These are phyloP conservation scores for Synanthedon formicaeformis DNA, from an alignment of 2,888 invertebrate genomes.

Conservation along the genomic window DNA sequence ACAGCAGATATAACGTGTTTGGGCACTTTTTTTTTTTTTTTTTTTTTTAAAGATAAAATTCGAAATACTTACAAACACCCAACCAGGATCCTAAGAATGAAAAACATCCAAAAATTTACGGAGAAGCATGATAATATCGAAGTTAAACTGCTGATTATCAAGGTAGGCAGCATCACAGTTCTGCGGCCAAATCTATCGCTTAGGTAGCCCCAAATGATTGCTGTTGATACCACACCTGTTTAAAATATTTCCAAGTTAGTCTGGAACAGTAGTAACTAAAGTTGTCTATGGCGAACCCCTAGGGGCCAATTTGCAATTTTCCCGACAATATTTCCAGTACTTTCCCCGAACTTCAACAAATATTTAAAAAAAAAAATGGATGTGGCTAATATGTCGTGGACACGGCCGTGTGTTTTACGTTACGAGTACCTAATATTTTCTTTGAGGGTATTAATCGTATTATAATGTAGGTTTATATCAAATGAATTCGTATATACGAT, in stretches of 20 bases:
- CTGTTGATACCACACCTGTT: slow-evolving; percentile 76
- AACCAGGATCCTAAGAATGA: slow-evolving; percentile 73
- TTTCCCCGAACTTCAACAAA: too few relatives aligned
- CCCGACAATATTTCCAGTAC: too few relatives aligned
- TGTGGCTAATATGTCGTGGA: too few relatives aligned
- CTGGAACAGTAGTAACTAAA: neutral
- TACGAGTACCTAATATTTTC: too few relatives aligned
- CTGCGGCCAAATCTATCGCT: slow-evolving; percentile 80
- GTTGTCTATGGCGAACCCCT: neutral
- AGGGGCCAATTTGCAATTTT: neutral
- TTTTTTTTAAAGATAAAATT: too few relatives aligned
- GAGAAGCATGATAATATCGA: slow-evolving; percentile 73
- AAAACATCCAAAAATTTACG: slow-evolving; percentile 68
- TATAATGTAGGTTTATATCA: too few relatives aligned
- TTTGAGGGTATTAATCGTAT: too few relatives aligned
- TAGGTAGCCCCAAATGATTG: slow-evolving; percentile 83
- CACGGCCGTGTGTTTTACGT: too few relatives aligned
- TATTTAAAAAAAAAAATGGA: too few relatives aligned
- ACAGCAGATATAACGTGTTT: too few relatives aligned
- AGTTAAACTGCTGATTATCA: slow-evolving; percentile 64
- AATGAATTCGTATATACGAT: too few relatives aligned
- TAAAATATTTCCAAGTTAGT: neutral
- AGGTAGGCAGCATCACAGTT: slow-evolving; percentile 63
- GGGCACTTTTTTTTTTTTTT: too few relatives aligned
- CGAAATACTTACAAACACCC: slow-evolving; percentile 70